phyloP scores from a whole-genome alignment of 2,113 vertebrate genomes.

The Gymnobelideus leadbeateri region DNA sequence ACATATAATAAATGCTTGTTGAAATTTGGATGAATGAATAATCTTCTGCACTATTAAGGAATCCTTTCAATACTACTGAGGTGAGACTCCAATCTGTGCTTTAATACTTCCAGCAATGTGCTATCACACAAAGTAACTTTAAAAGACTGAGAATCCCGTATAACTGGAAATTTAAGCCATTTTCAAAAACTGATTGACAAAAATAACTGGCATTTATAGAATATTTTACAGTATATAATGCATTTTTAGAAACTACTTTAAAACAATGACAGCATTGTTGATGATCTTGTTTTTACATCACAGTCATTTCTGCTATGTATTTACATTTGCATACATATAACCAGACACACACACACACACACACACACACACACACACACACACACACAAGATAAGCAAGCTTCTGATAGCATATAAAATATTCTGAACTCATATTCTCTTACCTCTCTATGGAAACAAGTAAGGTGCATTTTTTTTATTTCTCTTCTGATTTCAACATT shows the following conservation, averaged over 20 bases:
- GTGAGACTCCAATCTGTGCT: not conserved
- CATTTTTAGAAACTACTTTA: not conserved
- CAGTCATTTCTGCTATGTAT: not conserved
- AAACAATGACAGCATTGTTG: not conserved
- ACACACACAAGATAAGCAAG: not conserved
- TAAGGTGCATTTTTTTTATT: not conserved
- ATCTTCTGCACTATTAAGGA: not conserved
- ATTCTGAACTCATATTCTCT: not conserved
- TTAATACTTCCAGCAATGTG: not conserved
- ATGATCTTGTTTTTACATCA: not conserved
- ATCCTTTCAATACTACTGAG: not conserved
- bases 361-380: not conserved
- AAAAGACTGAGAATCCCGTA: not conserved
- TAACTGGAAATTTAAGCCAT: not conserved
- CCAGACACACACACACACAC: not conserved
- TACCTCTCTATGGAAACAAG: not conserved
- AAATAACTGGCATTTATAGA: not conserved
- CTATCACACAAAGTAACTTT: not conserved
- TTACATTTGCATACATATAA: not conserved
- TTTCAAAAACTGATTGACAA: not conserved
- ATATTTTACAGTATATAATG: not conserved
- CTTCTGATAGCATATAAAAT: not conserved
- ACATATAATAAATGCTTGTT: not conserved
- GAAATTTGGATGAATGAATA: not conserved
- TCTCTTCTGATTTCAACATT: not conserved